A percentile compares a stretch with the other conserved stretches of the same genome.
Conservation (phyloP, 1,140 invertebrate species). For the Pantala flavescens region DNA sequence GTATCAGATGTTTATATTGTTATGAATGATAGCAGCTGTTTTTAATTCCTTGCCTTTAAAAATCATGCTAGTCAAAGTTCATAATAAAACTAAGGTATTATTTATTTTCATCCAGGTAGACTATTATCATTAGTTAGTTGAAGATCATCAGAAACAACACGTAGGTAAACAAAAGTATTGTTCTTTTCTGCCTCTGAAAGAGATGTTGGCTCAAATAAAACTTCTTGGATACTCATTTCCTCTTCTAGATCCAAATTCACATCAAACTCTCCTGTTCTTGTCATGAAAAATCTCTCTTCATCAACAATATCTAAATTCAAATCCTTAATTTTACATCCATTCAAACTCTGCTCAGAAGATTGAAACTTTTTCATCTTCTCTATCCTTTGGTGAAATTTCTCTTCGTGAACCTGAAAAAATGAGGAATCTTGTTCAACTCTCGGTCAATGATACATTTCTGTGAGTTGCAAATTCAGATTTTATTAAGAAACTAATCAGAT, state of each 20-base stretch:
- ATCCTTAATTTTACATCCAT: neutral
- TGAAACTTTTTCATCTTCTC: slow-evolving; percentile 10
- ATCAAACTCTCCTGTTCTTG: neutral
- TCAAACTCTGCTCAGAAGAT: neutral
- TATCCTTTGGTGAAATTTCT: slow-evolving; percentile 11
- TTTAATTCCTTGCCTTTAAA: too few species aligned
- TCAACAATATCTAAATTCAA: neutral
- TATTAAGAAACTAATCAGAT: too few species aligned
- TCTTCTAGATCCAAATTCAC: neutral
- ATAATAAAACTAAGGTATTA: too few species aligned
- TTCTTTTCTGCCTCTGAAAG: neutral
- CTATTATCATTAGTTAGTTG: neutral
- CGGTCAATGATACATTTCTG: too few species aligned
- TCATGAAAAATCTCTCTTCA: slow-evolving; percentile 3
- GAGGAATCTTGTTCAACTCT: too few species aligned
- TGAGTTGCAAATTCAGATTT: too few species aligned
- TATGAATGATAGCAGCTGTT: too few species aligned
- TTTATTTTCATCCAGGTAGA: neutral
- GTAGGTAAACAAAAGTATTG: neutral
- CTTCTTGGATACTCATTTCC: neutral
- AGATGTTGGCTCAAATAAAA: neutral
- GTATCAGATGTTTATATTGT: too few species aligned
- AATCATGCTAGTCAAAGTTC: too few species aligned
- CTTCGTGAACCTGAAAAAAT: slow-evolving; percentile 14
- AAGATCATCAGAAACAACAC: neutral